Evolutionary conservation across 2,113 vertebrate genomes (phyloP), one percentile per base, ranked within the genome.

Genomic region (Trichechus manatus): DNA sequence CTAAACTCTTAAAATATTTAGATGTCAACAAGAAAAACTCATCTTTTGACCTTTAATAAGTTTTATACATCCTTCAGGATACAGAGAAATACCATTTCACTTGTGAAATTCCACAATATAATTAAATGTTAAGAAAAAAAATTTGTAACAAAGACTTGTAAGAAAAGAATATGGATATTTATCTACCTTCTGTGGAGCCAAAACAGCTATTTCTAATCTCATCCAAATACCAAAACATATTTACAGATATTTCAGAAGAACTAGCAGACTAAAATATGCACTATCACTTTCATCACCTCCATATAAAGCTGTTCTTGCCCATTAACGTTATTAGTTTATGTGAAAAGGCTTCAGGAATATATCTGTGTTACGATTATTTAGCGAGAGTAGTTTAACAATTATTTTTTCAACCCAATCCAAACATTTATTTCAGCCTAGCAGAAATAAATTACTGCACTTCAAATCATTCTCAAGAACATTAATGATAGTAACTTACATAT

Each of bases 401-500:
- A 53, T 82, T 79, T 89, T 86, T 87, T 25, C 66, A 89, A 61
- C 42, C 3, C 36, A 82, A 64, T 19, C 15, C 72, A 96, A 89
- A 75, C 75, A 93, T 19, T 93, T 68, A 96, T 74, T 96, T 95
- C 42, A 94, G 47, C 10, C 84, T 79, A 78, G 74, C 50, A 93
- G 59, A 93, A 94, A 97, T 89, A 70, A 92, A 81, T 50, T 29
- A 87, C 61, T 88, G 84, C 11, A 78, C 9, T 13, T 72, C 53
- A 89, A 93, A 63, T 89, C 81, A 94, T 87, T 94, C n/a, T 86
- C 31, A 91, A n/a, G 4, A 91, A 93, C 79, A 78, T 92, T 66
- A 93, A 50, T 36, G 53, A 72, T 42, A 93, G 42, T 31, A 13
- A 15, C 53, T 81, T 81, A 87, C 1, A 64, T 61, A 86, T 0